Percentiles rank a stretch among this genome's conserved stretches.
These are phyloP conservation scores for Kryptopterus vitreolus DNA, from an alignment of 2,797 vertebrate genomes.

Conservation along the genomic window DNA sequence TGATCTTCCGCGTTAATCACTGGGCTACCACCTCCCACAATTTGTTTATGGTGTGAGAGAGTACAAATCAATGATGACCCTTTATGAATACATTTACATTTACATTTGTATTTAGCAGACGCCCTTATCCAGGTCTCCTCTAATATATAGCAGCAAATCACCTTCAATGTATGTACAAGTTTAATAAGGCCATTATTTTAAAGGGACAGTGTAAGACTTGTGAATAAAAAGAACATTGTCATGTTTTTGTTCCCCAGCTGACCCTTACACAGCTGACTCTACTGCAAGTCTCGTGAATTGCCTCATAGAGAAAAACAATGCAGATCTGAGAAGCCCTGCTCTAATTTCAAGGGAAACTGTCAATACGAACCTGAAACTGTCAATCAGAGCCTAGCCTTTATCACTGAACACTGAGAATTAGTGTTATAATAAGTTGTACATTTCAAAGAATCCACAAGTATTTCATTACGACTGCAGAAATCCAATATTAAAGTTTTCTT, in stretches of 20 bases:
- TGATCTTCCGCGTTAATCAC: too few species aligned
- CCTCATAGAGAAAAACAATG: background rate
- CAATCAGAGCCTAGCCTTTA: too few species aligned
- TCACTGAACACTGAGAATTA: background rate
- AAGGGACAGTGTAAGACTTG: background rate
- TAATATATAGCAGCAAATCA: background rate
- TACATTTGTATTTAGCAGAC: too few species aligned
- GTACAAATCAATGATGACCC: too few species aligned
- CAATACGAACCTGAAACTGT: background rate
- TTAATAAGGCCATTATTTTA: background rate
- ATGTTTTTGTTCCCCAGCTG: background rate
- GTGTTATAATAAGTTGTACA: background rate
- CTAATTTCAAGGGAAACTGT: slow-evolving; percentile 3
- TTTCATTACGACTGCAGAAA: background rate
- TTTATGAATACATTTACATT: too few species aligned
- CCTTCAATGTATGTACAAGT: background rate
- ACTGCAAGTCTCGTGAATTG: background rate
- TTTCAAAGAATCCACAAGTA: background rate
- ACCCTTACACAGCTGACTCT: background rate
- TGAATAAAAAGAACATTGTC: background rate
- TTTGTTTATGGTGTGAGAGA: too few species aligned
- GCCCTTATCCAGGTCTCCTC: too few species aligned
- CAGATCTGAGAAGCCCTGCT: background rate
- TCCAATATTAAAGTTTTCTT: background rate
- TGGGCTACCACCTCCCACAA: too few species aligned